phyloP scores from a whole-genome alignment of 2,888 invertebrate species.

The Mellilla xanthometata region DNA sequence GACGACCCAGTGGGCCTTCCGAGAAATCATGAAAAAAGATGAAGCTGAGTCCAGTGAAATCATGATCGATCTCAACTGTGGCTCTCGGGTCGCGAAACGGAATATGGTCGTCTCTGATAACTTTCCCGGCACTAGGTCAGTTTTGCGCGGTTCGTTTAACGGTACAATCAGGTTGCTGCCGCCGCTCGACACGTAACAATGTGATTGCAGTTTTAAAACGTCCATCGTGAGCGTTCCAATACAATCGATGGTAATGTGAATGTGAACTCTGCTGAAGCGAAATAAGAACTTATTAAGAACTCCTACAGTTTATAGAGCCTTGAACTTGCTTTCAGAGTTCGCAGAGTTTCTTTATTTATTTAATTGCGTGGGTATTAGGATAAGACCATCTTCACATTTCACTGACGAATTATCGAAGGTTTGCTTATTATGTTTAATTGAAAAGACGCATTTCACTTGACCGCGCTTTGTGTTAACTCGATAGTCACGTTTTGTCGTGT shows the following conservation, averaged over 20 bases:
- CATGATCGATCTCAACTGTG: constrained; percentile 45
- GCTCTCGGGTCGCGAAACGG: constrained; percentile 57
- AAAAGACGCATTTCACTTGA: constrained; percentile 25
- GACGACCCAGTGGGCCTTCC: constrained; percentile 35
- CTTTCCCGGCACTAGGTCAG: constrained; percentile 81
- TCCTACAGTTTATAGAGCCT: constrained; percentile 41
- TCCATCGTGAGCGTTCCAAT: constrained; percentile 53
- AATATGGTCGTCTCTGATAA: constrained; percentile 71
- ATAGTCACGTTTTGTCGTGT: constrained; percentile 42
- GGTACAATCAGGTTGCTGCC: constrained; percentile 79
- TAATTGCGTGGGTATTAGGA: constrained; percentile 12
- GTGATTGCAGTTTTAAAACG: constrained; percentile 76
- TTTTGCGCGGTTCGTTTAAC: constrained; percentile 77
- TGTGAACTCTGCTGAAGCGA: constrained; percentile 45
- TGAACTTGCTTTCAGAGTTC: constrained; percentile 56
- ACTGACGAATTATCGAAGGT: constrained; percentile 2
- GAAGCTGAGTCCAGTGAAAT: constrained; percentile 31
- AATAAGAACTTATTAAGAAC: constrained; percentile 34
- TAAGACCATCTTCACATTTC: constrained; percentile 12
- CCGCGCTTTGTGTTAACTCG: constrained; percentile 33
- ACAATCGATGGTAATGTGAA: constrained; percentile 42
- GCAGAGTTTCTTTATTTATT: constrained; percentile 25
- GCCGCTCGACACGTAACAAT: constrained; percentile 73
- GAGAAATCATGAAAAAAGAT: constrained; percentile 29
- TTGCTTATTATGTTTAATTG: constrained; percentile 30